These are phyloP conservation scores for Thunnus maccoyii DNA, from an alignment of 2,113 vertebrate species.

Conservation along the genomic window DNA sequence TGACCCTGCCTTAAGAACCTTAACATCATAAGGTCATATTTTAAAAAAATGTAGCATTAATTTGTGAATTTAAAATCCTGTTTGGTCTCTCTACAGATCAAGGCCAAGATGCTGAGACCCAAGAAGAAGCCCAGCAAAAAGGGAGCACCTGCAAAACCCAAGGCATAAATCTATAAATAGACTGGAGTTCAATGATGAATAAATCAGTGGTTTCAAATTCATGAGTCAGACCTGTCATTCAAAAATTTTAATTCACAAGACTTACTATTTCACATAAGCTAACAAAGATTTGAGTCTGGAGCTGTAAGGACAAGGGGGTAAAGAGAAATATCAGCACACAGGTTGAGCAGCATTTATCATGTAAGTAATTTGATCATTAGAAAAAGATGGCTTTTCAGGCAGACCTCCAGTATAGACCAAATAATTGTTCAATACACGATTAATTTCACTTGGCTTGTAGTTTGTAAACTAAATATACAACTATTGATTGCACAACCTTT, in stretches of 20 bases:
- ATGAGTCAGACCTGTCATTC: constrained; percentile 44
- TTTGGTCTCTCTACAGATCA: constrained; percentile 72
- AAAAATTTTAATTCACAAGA: constrained; percentile 50
- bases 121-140: constrained; percentile 82
- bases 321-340: constrained; percentile 59
- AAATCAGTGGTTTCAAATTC: constrained; percentile 66
- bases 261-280: constrained; percentile 40
- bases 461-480: constrained; percentile 55
- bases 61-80: not conserved
- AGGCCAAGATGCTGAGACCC: constrained; percentile 86
- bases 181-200: constrained; percentile 77
- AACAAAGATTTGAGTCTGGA: constrained; percentile 28
- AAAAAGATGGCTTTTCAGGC: constrained; percentile 77
- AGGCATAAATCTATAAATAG: constrained; percentile 70
- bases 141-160: constrained; percentile 59
- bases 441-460: constrained; percentile 63
- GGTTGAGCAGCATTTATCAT: constrained; percentile 70
- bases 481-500: constrained; percentile 41
- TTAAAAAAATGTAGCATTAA: rapidly evolving
- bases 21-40: not conserved
- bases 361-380: constrained; percentile 56
- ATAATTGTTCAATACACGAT: constrained; percentile 19
- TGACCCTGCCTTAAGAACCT: constrained; percentile 86
- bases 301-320: constrained; percentile 9
- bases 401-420: constrained; percentile 51